Percentiles rank a stretch among this genome's conserved stretches.
These are phyloP conservation scores for Campopleginae sp. DNA, from an alignment of 2,888 invertebrate genomes.

Conservation along the genomic window DNA sequence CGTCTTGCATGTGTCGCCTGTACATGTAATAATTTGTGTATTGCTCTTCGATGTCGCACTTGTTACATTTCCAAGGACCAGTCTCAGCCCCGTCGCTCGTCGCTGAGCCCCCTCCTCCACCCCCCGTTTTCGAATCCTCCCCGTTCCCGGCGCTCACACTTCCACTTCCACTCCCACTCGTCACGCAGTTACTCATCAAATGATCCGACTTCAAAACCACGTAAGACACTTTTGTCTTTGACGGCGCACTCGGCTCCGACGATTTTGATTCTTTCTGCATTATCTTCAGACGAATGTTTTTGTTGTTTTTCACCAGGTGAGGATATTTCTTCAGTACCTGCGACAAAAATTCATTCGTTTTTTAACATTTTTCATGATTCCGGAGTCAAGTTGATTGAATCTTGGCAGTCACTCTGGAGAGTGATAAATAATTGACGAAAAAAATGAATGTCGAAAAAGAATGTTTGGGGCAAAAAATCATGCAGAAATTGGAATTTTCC, in stretches of 20 bases:
- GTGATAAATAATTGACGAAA: too few species aligned
- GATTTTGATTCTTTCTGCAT: conserved; percentile 87
- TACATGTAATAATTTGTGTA: conserved; percentile 92
- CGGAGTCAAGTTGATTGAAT: too few species aligned
- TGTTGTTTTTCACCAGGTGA: conserved; percentile 93
- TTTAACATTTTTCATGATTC: background rate
- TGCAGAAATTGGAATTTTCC: too few species aligned
- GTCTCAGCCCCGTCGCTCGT: conserved; percentile 86
- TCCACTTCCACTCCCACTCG: conserved; percentile 42
- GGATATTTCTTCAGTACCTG: conserved; percentile 91
- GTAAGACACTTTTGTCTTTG: conserved; percentile 84
- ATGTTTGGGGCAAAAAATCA: too few species aligned
- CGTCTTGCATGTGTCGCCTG: conserved; percentile 92
- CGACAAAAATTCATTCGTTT: background rate
- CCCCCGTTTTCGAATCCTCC: conserved; percentile 70
- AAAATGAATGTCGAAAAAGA: too few species aligned
- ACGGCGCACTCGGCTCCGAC: conserved; percentile 75
- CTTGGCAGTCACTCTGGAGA: too few species aligned
- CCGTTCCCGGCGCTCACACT: conserved; percentile 60
- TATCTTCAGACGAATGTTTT: conserved; percentile 94
- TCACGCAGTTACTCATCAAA: conserved; percentile 74
- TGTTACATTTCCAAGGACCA: conserved; percentile 93
- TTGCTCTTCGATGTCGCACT: conserved; percentile 87
- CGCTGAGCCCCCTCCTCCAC: conserved; percentile 55
- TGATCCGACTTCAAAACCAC: conserved; percentile 84